Evolutionary conservation across 2,797 vertebrate species (phyloP), one percentile per base, ranked within the genome.

Genomic region (Gambusia yucatana): DNA sequence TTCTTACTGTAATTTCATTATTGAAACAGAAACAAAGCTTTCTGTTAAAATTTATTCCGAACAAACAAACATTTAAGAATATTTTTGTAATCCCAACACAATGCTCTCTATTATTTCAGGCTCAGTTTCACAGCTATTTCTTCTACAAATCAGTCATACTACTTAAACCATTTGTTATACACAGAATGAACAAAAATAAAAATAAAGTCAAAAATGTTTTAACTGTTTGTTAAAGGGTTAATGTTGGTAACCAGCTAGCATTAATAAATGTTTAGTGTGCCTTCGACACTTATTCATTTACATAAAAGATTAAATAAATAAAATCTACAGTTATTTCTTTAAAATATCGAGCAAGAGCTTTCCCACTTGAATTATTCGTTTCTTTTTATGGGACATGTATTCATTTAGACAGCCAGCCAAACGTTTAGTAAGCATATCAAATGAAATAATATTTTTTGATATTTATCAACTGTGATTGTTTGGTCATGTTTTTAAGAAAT

Each of bases 71-170:
- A 41, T n/a, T 22, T 30, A 22, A 41, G 33, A 22, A 50, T 36
- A 73, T 14, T 16, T 14, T 28, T 70, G 3, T 59, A 14, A 46
- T 44, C n/a, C 13, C 22, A 9, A 52, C n/a, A 50, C 46, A 50
- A 25, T 11, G 25, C 10, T 72, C 20, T 47, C 0, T 39, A 28
- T 70, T 28, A 70, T 16, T 46, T 70, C 28, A 70, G 67, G 67
- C 67, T 70, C 67, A 46, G 41, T n/a, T 70, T 46, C n/a, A 70
- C 41, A 70, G 41, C 28, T 44, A 46, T 70, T 70, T 70, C 10
- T 44, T 70, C 11, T 28, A 28, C 39, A n/a, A 41, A 43, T 43
- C 25, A n/a, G 20, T 13, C 20, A 67, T 13, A 22, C n/a, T n/a
- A 70, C 22, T 44, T 14, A 25, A 69, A 69, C 3, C 25, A 28